Base-by-base conservation (phyloP, 2,888 invertebrate genomes). In the Polyploca ridens region DNA sequence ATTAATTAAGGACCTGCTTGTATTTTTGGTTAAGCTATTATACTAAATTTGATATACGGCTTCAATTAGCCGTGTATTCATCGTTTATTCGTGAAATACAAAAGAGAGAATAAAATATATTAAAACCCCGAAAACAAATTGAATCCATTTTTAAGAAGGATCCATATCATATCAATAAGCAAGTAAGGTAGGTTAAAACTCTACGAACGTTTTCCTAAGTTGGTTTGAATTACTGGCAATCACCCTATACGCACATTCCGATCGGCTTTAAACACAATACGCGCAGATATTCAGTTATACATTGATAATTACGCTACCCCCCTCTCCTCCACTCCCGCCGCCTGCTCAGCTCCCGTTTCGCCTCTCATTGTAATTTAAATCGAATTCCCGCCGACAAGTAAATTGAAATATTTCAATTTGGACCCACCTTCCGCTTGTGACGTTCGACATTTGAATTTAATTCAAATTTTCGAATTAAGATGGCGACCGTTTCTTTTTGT, bases 361-460 rank as follows among this genome's bases (percentile, higher is more conserved):
- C 74, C 77, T 78, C 89, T 89, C 91, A 92, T 93, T 93, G 92
- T 93, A 91, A 92, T 93, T 92, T 92, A 92, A 92, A 92, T 93
- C 85, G 91, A 91, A 91, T 93, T 91, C 91, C 89, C 88, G 86
- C 79, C 90, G 87, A 90, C 91, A 90, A 90, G 88, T 85, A 91
- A 91, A 93, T 93, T 91, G 93, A 92, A 93, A 93, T 93, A 92
- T 93, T 91, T 91, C 91, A 91, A 91, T 92, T 89, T 84, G 83
- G 81, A 83, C 81, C 82, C 87, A 88, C 89, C 90, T 90, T 89
- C 86, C 85, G 83, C 81, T 78, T 70, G 68, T 74, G 78, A 73
- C 77, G 81, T 79, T 83, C 78, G 80, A 83, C 80, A 79, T 83
- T 85, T 82, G 82, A 54, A 54, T 54, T 54, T 54, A 88, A 87